Base-by-base conservation (phyloP, 35 echinoderm and acorn worm species). In the Apostichopus californicus region DNA sequence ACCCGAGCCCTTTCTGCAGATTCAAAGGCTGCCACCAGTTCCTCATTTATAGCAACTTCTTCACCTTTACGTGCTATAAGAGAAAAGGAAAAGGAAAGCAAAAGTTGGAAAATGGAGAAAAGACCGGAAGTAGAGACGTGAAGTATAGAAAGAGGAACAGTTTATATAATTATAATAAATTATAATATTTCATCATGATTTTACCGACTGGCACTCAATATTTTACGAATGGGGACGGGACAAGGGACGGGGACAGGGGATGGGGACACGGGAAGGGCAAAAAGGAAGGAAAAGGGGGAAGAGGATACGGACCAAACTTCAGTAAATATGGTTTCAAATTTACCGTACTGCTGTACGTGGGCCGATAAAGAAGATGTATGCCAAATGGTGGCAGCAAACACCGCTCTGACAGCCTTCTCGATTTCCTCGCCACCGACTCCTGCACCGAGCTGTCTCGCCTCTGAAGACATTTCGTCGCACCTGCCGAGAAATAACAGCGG, bases 331-430 rank as follows among this genome's bases (percentile, higher is more conserved):
- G 54, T 13, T 46, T 9, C n/a, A 18, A 64, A 83, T 73, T 96
- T 90, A 96, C 95, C 61, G 64, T 95, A 89, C 18, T 79, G 61
- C 12, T 93, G 77, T 60, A 98, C 70, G 12, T 92, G 75, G 22
- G 88, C 87, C 85, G 92, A 80, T 9, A 98, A 81, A n/a, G 90
- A 77, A 57, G 90, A 90, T 0, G 94, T 94, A 72, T 98, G 96
- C 96, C 96, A 98, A 79, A 98, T 81, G 77, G 95, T 93, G 65
- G 96, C 96, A 90, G 92, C 94, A 95, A 98, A 98, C 70, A 98
- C 96, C 5, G 94, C 89, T 46, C 88, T 92, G 86, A 98, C 92
- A 12, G 94, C 88, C 13, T 77, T 86, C 6, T 93, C 91, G 17
- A 98, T 90, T 8, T 90, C 92, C 5, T 93, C 89, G 22, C 96